A percentile compares a stretch with the other conserved stretches of the same genome.
These are phyloP conservation scores for Neolamprologus sp. DNA, from an alignment of 2,113 vertebrate species.

Conservation along the genomic window DNA sequence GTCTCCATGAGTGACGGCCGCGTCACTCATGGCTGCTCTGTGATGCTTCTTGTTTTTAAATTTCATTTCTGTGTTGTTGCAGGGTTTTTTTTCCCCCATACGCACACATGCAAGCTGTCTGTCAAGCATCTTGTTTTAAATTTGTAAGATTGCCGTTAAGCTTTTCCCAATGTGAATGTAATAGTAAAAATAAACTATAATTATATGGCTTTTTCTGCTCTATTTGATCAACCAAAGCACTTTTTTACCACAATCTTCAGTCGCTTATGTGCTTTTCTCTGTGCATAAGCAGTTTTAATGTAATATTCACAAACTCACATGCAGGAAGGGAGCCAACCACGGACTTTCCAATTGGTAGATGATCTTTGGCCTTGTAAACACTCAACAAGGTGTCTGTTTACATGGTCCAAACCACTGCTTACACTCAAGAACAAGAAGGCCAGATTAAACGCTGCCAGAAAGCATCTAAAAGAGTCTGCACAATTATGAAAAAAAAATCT, in stretches of 20 bases:
- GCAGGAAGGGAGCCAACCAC: neutral
- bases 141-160: neutral
- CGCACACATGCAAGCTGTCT: neutral
- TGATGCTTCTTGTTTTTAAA: neutral
- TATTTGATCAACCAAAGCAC: neutral
- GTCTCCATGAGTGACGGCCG: slow-evolving; percentile 1
- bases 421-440: neutral
- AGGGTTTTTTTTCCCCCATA: neutral
- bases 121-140: neutral
- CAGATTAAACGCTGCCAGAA: neutral
- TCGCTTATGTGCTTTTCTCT: neutral
- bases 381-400: neutral
- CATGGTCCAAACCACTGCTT: neutral
- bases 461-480: neutral
- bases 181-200: neutral
- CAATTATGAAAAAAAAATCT: neutral
- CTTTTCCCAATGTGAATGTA: neutral
- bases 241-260: neutral
- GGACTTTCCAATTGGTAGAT: neutral
- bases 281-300: neutral
- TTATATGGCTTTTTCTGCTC: neutral
- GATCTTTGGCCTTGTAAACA: neutral
- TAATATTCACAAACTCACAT: neutral
- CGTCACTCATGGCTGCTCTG: neutral
- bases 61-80: neutral